Percentiles rank a stretch among this genome's conserved stretches.
These are phyloP conservation scores for Siphamia tubifer DNA, from an alignment of 2,113 vertebrate species.

Conservation along the genomic window DNA sequence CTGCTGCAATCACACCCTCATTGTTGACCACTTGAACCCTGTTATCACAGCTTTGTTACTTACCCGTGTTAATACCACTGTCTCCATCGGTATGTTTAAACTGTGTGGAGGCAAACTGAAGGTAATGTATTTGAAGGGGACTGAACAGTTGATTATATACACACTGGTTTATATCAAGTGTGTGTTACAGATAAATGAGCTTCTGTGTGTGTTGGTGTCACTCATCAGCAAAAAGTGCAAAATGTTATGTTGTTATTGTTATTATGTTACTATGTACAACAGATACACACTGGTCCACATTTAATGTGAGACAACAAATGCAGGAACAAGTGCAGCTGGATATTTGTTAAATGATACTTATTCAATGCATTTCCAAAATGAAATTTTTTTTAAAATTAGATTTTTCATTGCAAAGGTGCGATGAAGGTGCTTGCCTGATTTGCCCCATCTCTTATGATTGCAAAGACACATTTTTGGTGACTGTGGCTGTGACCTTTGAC, in stretches of 20 bases:
- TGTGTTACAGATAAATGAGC: neutral
- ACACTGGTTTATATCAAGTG: slow-evolving; percentile 3
- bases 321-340: too few species aligned
- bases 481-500: too few species aligned
- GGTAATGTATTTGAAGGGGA: slow-evolving; percentile 21
- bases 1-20: slow-evolving; percentile 11
- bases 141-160: slow-evolving; percentile 1
- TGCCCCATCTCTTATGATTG: too few species aligned
- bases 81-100: slow-evolving; percentile 1
- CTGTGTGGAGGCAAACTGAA: neutral
- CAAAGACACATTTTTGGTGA: too few species aligned
- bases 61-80: slow-evolving; percentile 1
- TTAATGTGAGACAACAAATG: neutral
- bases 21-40: neutral
- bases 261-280: neutral
- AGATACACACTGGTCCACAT: slow-evolving; percentile 1
- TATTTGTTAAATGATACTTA: too few species aligned
- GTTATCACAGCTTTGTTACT: neutral
- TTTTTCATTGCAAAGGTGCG: too few species aligned
- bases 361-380: too few species aligned
- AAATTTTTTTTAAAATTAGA: too few species aligned
- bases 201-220: neutral
- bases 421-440: too few species aligned
- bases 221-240: neutral
- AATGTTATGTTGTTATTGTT: neutral